phyloP scores from a whole-genome alignment of 2,888 invertebrate species.

The Leucozona laternaria region DNA sequence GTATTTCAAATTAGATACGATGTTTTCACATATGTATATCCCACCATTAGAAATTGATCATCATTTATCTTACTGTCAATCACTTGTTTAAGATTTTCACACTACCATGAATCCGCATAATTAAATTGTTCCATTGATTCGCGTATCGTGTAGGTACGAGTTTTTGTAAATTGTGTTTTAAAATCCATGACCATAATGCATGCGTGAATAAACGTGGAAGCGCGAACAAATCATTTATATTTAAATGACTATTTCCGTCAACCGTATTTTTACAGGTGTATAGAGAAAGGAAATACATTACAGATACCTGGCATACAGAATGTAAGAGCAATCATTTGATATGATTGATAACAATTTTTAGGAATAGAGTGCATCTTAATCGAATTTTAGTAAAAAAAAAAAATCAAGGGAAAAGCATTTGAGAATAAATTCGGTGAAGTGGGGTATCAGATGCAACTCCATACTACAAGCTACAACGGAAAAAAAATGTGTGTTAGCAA shows the following conservation, averaged over 20 bases:
- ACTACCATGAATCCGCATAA: neutral
- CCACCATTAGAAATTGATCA: neutral
- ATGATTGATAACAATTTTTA: neutral
- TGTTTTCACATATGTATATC: neutral
- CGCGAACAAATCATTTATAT: slow-evolving; percentile 5
- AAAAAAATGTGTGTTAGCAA: too few species aligned
- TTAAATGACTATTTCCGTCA: slow-evolving; percentile 6
- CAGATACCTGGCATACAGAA: neutral
- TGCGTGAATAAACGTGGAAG: neutral
- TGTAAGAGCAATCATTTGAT: neutral
- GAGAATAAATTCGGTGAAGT: too few species aligned
- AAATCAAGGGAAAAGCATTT: too few species aligned
- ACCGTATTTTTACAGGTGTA: neutral
- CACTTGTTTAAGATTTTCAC: neutral
- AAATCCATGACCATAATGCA: neutral
- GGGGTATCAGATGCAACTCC: too few species aligned
- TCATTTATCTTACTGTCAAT: slow-evolving; percentile 18
- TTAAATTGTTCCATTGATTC: neutral
- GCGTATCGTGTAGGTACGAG: neutral
- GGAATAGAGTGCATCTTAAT: neutral
- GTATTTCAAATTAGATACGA: neutral
- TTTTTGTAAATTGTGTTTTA: neutral
- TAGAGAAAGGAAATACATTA: neutral
- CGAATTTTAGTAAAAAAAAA: neutral
- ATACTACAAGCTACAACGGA: too few species aligned